Base-by-base conservation (phyloP, 2,888 invertebrate species). In the Cheilosia vulpina region DNA sequence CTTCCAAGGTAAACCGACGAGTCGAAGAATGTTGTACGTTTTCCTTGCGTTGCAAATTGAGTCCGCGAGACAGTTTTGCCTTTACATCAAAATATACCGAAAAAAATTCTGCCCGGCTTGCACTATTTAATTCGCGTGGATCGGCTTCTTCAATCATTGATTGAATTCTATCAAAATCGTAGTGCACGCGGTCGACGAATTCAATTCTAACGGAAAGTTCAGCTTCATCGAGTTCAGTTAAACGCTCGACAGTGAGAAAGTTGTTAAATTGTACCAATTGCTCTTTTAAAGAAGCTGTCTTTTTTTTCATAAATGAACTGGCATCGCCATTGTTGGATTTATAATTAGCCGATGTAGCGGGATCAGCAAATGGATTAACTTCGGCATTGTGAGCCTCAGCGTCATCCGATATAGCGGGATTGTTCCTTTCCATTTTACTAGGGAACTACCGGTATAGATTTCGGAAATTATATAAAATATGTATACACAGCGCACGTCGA, bases 151-250 rank as follows among this genome's bases (percentile, higher is more conserved):
- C 31, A 31, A 31, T 31, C 17, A 4, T 5, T 34, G 58, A 66
- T 38, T 68, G 62, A n/a, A 50, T 55, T 34, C 72, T 55, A 17
- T 84, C 62, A 27, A 81, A 78, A 3, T 77, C 62, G n/a, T n/a
- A n/a, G n/a, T n/a, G n/a, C n/a, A n/a, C 69, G 57, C 50, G 27
- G 41, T 87, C 71, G 21, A 77, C 60, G n/a, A 75, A 83, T 17
- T 77, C 79, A 5, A 79, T 58, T 7, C 71, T 66, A 53, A 84
- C 71, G 11, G 80, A 75, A 43, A 78, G 81, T 31, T 80, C 82
- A 13, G 75, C 65, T 55, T 83, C 78, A 75, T 83, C 75, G 15
- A 85, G 45, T 5, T 47, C 58, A 68, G 31, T 58, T 27, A 82
- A 19, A n/a, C 43, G 52, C 11, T 81, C 76, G 0, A 52, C 31